Evolutionary conservation across 2,888 invertebrate species (phyloP), one percentile per base, ranked within the genome.

Genomic region (Candidula unifasciata): DNA sequence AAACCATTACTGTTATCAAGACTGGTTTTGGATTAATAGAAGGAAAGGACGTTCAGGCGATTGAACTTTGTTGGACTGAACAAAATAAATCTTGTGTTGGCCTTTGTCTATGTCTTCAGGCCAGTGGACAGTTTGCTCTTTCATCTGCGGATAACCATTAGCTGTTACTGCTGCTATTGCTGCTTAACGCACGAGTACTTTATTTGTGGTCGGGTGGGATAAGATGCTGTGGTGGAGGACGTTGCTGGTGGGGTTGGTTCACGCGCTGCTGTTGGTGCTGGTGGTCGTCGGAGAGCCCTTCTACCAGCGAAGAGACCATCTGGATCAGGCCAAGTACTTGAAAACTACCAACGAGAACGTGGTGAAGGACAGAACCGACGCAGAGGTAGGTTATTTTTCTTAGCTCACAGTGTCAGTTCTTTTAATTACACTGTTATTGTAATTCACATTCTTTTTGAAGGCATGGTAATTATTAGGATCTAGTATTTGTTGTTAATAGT

Each of bases 281-380:
- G 68, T 83, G 71, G 88, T 86, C 37, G 82, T 85, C 33, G 89
- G 88, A 30, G 91, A 91, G 80, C 87, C 89, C 74, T 91, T 91
- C 85, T 91, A 89, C 85, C 90, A 90, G 84, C 88, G 88, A 68
- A 84, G 91, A 69, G 91, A 91, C 86, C 91, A 91, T 71, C 86
- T 89, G 83, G 91, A 91, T 71, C 90, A 90, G 83, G 80, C 80
- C 37, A 87, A 89, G 74, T 90, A 89, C 83, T 66, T 88, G 57
- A 84, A 85, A n/a, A 83, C 81, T 37, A 83, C 87, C 66, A 86
- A 88, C 64, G 86, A 87, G 44, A 84, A 89, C 82, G 88, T 89
- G 27, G 90, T 91, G 68, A 90, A 90, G 60, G 90, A 88, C 83
- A 86, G 88, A 54, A 83, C 88, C 30, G 91, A 91, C 73, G 91